These are phyloP conservation scores for Sus cebifrons DNA, from an alignment of 2,797 vertebrate genomes.

Conservation along the genomic window DNA sequence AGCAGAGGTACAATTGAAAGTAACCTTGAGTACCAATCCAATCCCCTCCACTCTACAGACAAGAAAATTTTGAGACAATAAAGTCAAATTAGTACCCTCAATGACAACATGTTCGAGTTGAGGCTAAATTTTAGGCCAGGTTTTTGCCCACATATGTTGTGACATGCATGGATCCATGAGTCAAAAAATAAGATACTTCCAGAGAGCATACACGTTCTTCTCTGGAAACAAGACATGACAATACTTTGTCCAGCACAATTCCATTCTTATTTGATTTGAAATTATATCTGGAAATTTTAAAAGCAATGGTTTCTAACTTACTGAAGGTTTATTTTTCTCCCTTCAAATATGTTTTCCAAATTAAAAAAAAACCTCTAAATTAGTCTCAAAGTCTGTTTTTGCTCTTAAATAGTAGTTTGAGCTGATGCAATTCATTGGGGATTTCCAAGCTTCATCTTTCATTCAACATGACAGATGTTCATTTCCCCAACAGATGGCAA, in stretches of 20 bases:
- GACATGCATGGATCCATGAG: neutral
- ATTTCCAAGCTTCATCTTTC: constrained; percentile 65
- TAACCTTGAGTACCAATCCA: neutral
- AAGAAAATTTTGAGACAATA: neutral
- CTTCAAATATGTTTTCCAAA: constrained; percentile 78
- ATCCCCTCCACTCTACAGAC: neutral
- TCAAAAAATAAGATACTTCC: neutral
- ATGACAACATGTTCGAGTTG: neutral
- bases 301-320: constrained; percentile 78
- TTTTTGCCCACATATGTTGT: neutral
- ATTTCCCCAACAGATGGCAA: constrained; percentile 60
- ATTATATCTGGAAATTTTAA: constrained; percentile 75
- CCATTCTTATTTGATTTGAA: constrained; percentile 78
- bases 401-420: constrained; percentile 40
- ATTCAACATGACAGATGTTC: constrained; percentile 67
- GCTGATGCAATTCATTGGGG: constrained; percentile 62
- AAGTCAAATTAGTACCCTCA: neutral
- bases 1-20: neutral
- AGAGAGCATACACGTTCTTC: constrained; percentile 19
- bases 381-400: constrained; percentile 61
- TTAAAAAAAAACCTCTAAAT: constrained; percentile 73
- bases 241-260: constrained; percentile 75
- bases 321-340: constrained; percentile 51
- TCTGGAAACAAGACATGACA: constrained; percentile 71
- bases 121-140: neutral